These are phyloP conservation scores for Yponomeuta cagnagella DNA, from an alignment of 2,888 invertebrate species.

Conservation along the genomic window DNA sequence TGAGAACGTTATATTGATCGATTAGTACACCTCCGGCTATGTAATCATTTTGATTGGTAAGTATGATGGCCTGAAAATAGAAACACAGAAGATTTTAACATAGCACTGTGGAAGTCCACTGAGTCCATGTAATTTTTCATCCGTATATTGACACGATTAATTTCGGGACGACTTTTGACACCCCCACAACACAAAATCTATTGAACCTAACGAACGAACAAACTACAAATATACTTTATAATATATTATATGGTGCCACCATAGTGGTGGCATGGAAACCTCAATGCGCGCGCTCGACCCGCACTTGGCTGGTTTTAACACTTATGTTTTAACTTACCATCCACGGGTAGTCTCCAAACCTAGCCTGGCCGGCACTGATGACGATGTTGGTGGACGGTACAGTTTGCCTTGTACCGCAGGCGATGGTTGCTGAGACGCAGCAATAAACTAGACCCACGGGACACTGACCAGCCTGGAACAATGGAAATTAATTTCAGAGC, in stretches of 20 bases:
- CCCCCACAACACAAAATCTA: too few relatives aligned
- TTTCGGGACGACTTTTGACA: too few relatives aligned
- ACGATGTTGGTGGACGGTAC: conserved; percentile 48
- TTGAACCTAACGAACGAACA: too few relatives aligned
- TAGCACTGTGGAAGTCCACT: neutral
- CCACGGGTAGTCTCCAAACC: conserved; percentile 84
- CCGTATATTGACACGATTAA: neutral
- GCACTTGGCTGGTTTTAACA: neutral
- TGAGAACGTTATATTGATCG: conserved; percentile 79
- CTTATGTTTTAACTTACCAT: conserved; percentile 56
- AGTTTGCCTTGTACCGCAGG: conserved; percentile 64
- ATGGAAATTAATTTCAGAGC: neutral
- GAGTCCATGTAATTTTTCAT: neutral
- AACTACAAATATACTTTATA: too few relatives aligned
- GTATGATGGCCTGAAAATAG: conserved; percentile 67
- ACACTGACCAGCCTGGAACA: conserved; percentile 38
- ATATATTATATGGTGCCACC: too few relatives aligned
- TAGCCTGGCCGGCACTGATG: conserved; percentile 71
- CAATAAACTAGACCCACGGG: conserved; percentile 61
- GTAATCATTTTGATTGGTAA: conserved; percentile 77
- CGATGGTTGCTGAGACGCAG: conserved; percentile 37
- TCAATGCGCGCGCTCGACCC: too few relatives aligned
- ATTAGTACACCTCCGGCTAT: conserved; percentile 84
- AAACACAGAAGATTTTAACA: neutral
- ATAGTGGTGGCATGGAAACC: too few relatives aligned